Conservation (phyloP, 2,113 vertebrate species). For the Pteropus alecto region DNA sequence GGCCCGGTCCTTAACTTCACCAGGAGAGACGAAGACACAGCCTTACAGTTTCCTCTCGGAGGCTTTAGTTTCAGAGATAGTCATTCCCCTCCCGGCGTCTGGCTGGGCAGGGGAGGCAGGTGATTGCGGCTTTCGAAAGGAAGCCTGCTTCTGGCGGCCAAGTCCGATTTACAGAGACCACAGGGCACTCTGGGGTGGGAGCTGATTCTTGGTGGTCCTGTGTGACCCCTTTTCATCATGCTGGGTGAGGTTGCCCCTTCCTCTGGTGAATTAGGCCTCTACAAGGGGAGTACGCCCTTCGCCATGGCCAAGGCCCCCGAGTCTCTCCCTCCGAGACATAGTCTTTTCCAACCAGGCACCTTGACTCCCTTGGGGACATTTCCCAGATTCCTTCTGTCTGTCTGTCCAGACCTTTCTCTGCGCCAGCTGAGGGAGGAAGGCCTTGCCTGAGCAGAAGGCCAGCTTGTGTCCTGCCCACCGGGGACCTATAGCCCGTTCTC, state of each 20-base stretch:
- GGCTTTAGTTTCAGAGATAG: not conserved
- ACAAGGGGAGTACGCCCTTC: not conserved
- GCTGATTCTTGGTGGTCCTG: not conserved
- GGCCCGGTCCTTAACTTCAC: not conserved
- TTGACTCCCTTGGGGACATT: not conserved
- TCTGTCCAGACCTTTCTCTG: not conserved
- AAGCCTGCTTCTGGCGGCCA: not conserved
- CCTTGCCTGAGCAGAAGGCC: not conserved
- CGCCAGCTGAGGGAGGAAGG: not conserved
- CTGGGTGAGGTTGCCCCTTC: not conserved
- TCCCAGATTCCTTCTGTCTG: not conserved
- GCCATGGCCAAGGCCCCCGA: not conserved
- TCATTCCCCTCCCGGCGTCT: too few species aligned
- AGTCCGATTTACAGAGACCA: not conserved
- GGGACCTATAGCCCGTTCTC: not conserved
- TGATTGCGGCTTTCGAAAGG: accelerated
- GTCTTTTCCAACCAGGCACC: not conserved
- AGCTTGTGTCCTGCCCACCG: not conserved
- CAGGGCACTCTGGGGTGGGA: accelerated
- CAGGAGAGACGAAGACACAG: not conserved
- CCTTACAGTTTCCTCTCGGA: not conserved
- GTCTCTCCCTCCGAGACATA: not conserved
- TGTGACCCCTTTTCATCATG: not conserved
- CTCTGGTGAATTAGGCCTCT: not conserved
- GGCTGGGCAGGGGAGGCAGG: not conserved